Conservation (phyloP, 2,113 vertebrate species). For the Pelobates fuscus region DNA sequence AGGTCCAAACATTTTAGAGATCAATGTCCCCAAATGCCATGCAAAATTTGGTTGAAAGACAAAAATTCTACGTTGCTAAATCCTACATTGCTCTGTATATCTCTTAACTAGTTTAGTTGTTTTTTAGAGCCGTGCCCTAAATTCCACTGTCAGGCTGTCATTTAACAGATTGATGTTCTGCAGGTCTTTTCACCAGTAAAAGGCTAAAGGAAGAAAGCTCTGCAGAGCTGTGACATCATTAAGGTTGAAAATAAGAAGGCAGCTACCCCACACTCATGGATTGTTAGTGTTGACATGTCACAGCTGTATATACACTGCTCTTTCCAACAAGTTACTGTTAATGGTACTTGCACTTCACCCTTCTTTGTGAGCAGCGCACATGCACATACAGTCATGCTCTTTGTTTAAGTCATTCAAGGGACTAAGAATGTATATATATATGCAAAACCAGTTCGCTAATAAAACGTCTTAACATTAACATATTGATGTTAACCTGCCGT, state of each 20-base stretch:
- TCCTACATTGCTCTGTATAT: conserved; percentile 8
- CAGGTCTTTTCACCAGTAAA: conserved; percentile 16
- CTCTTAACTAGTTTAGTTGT: conserved; percentile 1
- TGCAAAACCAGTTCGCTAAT: neutral
- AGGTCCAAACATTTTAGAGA: neutral
- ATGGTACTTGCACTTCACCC: neutral
- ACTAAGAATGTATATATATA: neutral
- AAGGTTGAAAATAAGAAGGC: conserved; percentile 1
- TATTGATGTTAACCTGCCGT: conserved; percentile 3
- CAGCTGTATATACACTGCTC: conserved; percentile 14
- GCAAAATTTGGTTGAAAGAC: conserved; percentile 14
- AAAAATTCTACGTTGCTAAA: conserved; percentile 21
- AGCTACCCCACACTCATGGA: neutral
- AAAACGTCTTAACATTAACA: no score
- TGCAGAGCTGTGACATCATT: neutral
- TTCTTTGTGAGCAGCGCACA: neutral
- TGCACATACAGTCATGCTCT: neutral
- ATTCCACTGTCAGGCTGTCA: conserved; percentile 26
- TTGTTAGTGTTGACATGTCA: neutral
- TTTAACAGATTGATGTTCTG: conserved; percentile 10
- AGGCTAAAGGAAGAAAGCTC: neutral
- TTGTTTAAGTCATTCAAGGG: neutral
- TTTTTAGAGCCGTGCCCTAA: neutral
- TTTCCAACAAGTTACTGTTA: neutral
- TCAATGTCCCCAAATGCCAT: neutral